phyloP scores from a whole-genome alignment of 2,888 invertebrate species.

The Apantesis nais region DNA sequence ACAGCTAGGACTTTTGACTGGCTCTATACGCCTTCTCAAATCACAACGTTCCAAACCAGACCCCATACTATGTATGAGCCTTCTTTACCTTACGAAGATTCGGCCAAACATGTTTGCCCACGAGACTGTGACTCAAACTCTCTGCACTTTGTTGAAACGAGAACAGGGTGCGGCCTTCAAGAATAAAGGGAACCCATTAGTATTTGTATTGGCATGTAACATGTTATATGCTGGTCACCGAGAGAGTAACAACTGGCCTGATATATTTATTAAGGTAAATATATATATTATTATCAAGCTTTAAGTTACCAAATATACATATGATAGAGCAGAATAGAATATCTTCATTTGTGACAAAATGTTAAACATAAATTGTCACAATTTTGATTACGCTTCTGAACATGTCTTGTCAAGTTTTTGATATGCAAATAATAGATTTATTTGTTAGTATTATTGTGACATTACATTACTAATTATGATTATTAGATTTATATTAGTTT shows the following conservation, averaged over 20 bases:
- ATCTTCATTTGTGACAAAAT: no score
- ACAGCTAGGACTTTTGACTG: constrained; percentile 92
- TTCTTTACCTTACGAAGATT: constrained; percentile 93
- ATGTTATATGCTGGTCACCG: constrained; percentile 92
- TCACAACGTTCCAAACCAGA: constrained; percentile 94
- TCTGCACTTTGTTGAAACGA: constrained; percentile 92
- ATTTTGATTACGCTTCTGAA: no score
- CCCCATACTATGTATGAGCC: constrained; percentile 90
- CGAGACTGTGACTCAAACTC: constrained; percentile 90
- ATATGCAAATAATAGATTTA: no score
- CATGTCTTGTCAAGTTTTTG: no score
- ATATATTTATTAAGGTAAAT: constrained; percentile 93
- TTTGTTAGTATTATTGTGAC: no score
- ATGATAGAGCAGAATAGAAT: no score
- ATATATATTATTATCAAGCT: background rate
- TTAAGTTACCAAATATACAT: background rate
- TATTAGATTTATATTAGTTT: no score
- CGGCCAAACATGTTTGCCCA: constrained; percentile 91
- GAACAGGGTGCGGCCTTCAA: constrained; percentile 90
- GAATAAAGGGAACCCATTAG: constrained; percentile 91
- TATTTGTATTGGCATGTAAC: constrained; percentile 94
- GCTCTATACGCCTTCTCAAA: constrained; percentile 93
- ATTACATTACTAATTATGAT: no score
- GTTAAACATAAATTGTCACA: no score
- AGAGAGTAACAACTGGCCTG: constrained; percentile 96